Percentiles rank a stretch among this genome's conserved stretches.
Conservation (phyloP, 2,113 vertebrate species). For the Etheostoma cragini region DNA sequence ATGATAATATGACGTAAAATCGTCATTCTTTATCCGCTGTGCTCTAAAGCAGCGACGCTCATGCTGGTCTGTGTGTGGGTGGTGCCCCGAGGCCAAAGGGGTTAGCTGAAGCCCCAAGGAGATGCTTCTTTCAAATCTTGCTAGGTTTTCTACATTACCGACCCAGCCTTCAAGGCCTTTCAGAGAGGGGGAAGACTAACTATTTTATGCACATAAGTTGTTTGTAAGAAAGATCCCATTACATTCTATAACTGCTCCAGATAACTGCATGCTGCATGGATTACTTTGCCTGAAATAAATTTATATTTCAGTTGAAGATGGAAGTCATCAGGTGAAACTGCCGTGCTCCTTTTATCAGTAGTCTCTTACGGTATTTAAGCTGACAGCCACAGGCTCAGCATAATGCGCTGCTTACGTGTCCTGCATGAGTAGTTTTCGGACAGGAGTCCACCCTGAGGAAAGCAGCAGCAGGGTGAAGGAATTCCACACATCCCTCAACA, state of each 20-base stretch:
- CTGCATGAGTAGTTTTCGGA: constrained; percentile 24
- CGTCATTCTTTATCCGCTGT: no score
- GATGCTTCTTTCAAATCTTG: no score
- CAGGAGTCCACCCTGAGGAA: constrained; percentile 9
- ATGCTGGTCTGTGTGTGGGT: no score
- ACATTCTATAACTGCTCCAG: constrained; percentile 5
- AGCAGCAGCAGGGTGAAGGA: constrained; percentile 3
- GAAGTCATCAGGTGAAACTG: constrained; percentile 27
- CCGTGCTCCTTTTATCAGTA: constrained; percentile 3
- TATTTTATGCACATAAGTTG: constrained; percentile 7
- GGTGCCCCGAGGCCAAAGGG: no score
- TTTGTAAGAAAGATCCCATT: constrained; percentile 4
- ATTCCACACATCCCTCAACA: background rate
- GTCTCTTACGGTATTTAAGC: constrained; percentile 23
- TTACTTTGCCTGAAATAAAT: constrained; percentile 11
- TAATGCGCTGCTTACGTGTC: constrained; percentile 22
- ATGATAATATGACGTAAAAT: no score
- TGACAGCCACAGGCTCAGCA: constrained; percentile 20
- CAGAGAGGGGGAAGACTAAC: background rate
- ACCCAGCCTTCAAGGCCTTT: background rate
- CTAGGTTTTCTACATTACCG: no score
- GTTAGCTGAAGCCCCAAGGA: no score
- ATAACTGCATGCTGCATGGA: background rate
- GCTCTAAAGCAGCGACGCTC: no score
- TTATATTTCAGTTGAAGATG: constrained; percentile 17